A percentile compares a stretch with the other conserved stretches of the same genome.
Evolutionary conservation across 2,113 vertebrate species (phyloP).

Genomic region (Baryphthengus martii): DNA sequence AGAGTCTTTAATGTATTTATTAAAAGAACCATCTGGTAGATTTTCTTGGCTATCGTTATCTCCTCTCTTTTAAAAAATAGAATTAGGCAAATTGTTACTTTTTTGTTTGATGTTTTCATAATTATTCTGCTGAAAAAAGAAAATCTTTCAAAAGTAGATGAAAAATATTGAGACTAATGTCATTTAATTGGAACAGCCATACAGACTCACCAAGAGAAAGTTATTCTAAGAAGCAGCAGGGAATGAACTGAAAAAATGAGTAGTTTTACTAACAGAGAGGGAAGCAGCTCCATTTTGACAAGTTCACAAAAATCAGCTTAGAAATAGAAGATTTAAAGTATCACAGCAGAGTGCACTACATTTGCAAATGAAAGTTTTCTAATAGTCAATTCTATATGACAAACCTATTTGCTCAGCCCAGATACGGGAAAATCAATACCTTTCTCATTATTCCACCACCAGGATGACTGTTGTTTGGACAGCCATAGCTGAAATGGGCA

Average conservation of each 20-base stretch:
- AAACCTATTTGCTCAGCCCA: constrained; percentile 1
- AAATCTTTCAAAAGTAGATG: not conserved
- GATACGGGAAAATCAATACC: not conserved
- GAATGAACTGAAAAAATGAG: not conserved
- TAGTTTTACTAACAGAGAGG: not conserved
- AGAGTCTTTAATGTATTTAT: constrained; percentile 76
- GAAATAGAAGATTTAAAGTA: constrained; percentile 27
- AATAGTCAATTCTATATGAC: not conserved
- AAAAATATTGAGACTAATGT: not conserved
- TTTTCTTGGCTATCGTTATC: constrained; percentile 32
- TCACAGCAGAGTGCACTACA: not conserved
- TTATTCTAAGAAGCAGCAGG: not conserved
- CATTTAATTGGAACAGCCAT: not conserved
- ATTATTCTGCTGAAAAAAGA: not conserved
- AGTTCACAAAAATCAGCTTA: constrained; percentile 28
- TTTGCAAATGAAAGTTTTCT: constrained; percentile 4
- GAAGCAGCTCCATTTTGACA: constrained; percentile 12
- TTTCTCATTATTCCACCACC: not conserved
- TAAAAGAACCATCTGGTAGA: constrained; percentile 67
- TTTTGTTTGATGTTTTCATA: not conserved
- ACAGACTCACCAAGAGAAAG: not conserved
- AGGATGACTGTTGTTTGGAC: not conserved
- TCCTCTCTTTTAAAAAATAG: constrained; percentile 10
- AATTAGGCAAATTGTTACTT: not conserved
- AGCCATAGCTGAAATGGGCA: not conserved